Base-by-base conservation (phyloP, 2,797 vertebrate genomes). In the Meriones psammophilus region DNA sequence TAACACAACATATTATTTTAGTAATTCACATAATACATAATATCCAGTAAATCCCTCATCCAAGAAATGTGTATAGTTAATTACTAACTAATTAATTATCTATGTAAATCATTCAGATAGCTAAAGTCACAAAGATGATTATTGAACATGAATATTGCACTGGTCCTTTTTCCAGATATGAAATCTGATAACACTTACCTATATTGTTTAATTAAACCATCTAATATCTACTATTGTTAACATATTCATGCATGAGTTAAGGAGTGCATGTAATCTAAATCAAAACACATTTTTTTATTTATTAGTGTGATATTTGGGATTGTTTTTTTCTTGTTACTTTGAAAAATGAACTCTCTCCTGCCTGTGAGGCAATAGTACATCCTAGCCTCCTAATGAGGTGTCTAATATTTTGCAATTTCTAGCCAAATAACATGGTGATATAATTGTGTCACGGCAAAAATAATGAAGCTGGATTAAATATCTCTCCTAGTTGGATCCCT, bases 401-500 rank as follows among this genome's bases (percentile, higher is more conserved):
- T 86, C 95, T 90, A 97, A 94, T n/a, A 83, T 93, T 60, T 69
- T 81, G 94, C 30, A 96, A 95, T 95, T 97, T 92, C 79, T 81
- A 95, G 12, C 42, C 28, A 97, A 62, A 86, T 97, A 98, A 94
- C 96, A 91, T 10, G 9, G 33, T 97, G 96, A 91, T 97, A 62
- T 97, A 62, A 71, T 94, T 97, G 36, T 93, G 62, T 93, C 64
- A 22, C 77, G 89, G 76, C 78, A 94, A 68, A 95, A 98, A 97
- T 96, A 97, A 97, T 92, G 71, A 96, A 96, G 92, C 91, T 78
- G 8, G 1, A 97, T 97, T 91, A 96, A 96, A 64, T 94, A 20
- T n/a, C 94, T 91, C 77, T 95, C 94, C 95, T 97, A 33, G 95
- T 86, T 95, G 95, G 73, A 81, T 92, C 97, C 0, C 84, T 97